A percentile compares a stretch with the other conserved stretches of the same genome.
These are phyloP conservation scores for Mythimna lalbum DNA, from an alignment of 2,888 invertebrate species.

Conservation along the genomic window DNA sequence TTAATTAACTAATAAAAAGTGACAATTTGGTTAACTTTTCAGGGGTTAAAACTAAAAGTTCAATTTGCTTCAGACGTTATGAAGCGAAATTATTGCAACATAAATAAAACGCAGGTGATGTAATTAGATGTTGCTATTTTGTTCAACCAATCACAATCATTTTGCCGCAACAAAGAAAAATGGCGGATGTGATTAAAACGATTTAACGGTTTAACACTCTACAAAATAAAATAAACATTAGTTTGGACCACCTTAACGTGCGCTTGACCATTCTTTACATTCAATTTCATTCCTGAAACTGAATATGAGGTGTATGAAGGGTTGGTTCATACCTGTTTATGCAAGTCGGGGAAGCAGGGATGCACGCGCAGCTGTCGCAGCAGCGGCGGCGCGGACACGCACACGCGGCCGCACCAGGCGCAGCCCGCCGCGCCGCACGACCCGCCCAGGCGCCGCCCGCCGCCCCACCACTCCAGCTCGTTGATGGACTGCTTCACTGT, in stretches of 20 bases:
- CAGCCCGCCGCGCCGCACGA: constrained; percentile 70
- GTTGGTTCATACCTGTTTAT: constrained; percentile 68
- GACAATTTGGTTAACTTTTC: too few relatives aligned
- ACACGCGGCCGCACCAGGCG: constrained; percentile 75
- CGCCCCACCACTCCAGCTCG: constrained; percentile 82
- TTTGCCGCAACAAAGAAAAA: too few relatives aligned
- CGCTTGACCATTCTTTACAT: background rate
- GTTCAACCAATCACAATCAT: background rate
- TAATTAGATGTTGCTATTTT: background rate
- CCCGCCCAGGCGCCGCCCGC: constrained; percentile 75
- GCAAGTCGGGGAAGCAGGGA: constrained; percentile 72
- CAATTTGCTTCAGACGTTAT: too few relatives aligned
- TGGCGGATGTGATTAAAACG: too few relatives aligned
- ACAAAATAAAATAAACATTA: too few relatives aligned
- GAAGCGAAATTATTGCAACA: too few relatives aligned
- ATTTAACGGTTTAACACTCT: too few relatives aligned
- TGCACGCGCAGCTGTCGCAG: constrained; percentile 72
- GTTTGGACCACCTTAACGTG: too few relatives aligned
- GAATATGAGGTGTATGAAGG: background rate
- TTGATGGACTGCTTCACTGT: constrained; percentile 75
- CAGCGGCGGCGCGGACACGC: constrained; percentile 68
- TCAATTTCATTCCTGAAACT: background rate
- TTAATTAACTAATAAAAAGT: too few relatives aligned
- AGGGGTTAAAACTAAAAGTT: background rate
- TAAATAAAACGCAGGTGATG: too few relatives aligned